phyloP scores from a whole-genome alignment of 2,888 invertebrate genomes.

The Amblyteles armatorius region DNA sequence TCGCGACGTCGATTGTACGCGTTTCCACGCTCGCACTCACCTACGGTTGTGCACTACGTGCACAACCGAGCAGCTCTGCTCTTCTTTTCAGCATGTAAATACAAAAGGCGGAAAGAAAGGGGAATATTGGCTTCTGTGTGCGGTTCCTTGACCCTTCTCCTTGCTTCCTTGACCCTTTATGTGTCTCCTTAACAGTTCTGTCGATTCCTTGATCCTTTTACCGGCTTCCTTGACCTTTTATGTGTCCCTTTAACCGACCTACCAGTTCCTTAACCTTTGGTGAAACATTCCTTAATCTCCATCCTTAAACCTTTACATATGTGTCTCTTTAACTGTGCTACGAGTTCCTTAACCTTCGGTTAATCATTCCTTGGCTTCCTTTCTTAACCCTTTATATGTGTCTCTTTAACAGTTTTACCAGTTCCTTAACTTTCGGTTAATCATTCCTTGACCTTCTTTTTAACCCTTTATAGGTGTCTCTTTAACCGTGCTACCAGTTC shows the following conservation, averaged over 20 bases:
- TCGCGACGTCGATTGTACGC: constrained; percentile 50
- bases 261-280: not conserved
- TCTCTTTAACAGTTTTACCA: not conserved
- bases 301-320: not conserved
- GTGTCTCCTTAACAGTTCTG: not conserved
- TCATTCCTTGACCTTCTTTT: not conserved
- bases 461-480: not conserved
- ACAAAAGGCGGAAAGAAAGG: not conserved
- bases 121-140: not conserved
- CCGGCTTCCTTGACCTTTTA: too few relatives aligned
- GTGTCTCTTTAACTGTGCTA: not conserved
- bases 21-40: constrained; percentile 49
- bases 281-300: not conserved
- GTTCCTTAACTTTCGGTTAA: too few relatives aligned
- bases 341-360: not conserved
- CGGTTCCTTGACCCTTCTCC: not conserved
- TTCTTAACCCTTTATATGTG: too few relatives aligned
- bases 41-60: constrained; percentile 4
- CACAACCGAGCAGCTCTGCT: not conserved
- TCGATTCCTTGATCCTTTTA: not conserved
- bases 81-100: not conserved
- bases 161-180: not conserved
- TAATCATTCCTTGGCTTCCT: not conserved
- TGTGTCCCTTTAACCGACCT: too few relatives aligned
- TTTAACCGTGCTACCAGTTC: not conserved